Conservation (phyloP, 2,797 vertebrate genomes). For the Pseudomugil tenellus region DNA sequence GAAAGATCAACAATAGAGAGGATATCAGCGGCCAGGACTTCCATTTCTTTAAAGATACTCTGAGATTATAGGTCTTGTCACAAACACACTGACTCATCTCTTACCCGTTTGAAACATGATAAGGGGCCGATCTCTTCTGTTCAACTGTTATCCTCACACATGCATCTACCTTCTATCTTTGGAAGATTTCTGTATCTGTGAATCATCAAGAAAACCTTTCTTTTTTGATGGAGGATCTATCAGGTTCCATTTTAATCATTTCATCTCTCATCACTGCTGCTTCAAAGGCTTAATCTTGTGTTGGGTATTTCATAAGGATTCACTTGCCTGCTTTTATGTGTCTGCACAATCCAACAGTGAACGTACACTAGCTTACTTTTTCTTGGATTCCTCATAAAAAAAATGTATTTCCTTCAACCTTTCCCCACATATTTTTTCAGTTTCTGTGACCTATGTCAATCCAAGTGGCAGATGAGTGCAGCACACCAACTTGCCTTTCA, state of each 20-base stretch:
- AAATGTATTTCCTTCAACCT: slow-evolving; percentile 21
- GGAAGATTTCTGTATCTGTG: slow-evolving; percentile 48
- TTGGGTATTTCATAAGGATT: slow-evolving; percentile 2
- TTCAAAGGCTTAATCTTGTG: slow-evolving; percentile 45
- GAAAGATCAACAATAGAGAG: slow-evolving; percentile 48
- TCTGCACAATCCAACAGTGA: background rate
- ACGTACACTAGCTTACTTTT: background rate
- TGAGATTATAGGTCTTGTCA: slow-evolving; percentile 41
- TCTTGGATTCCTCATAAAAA: background rate
- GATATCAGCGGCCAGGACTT: slow-evolving; percentile 41
- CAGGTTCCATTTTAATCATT: slow-evolving; percentile 42
- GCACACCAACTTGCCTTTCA: slow-evolving; percentile 26
- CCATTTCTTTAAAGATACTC: slow-evolving; percentile 47
- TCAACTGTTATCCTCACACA: slow-evolving; percentile 51
- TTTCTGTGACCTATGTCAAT: slow-evolving; percentile 17
- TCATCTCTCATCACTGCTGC: slow-evolving; percentile 42
- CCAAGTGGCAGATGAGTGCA: slow-evolving; percentile 8
- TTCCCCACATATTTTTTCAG: background rate
- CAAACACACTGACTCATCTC: slow-evolving; percentile 42
- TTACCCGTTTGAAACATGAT: slow-evolving; percentile 56
- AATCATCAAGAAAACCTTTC: slow-evolving; percentile 46
- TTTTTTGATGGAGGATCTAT: slow-evolving; percentile 44
- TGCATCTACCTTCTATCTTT: slow-evolving; percentile 44
- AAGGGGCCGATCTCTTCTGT: slow-evolving; percentile 53
- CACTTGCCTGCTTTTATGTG: background rate